These are phyloP conservation scores for Misgurnus mizolepis DNA, from an alignment of 2,113 vertebrate species.

Conservation along the genomic window DNA sequence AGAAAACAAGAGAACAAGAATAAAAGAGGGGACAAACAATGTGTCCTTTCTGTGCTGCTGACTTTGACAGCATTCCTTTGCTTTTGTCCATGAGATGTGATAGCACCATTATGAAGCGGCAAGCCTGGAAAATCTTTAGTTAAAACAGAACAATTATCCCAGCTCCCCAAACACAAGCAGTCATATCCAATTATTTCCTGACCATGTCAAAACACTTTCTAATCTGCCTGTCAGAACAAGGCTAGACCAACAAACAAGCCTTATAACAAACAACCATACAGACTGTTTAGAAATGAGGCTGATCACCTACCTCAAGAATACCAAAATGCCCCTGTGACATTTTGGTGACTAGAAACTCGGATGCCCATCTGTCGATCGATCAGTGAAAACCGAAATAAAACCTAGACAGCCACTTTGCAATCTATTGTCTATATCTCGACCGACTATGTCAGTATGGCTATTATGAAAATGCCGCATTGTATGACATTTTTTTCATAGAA, in stretches of 20 bases:
- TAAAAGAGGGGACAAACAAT: background rate
- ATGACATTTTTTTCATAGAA: too few species aligned
- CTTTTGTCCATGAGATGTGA: constrained; percentile 33
- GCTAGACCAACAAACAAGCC: background rate
- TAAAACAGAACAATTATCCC: constrained; percentile 52
- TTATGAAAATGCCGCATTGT: too few species aligned
- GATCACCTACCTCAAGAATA: too few species aligned
- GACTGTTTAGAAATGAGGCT: background rate
- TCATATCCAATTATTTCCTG: background rate
- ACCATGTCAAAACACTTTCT: background rate
- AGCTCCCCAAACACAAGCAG: constrained; percentile 34
- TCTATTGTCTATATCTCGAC: too few species aligned
- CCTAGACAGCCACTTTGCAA: too few species aligned
- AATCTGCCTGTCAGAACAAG: constrained; percentile 3
- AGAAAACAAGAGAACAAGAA: background rate
- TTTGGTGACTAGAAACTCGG: too few species aligned
- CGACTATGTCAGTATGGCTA: too few species aligned
- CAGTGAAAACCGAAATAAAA: too few species aligned
- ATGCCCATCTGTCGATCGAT: too few species aligned
- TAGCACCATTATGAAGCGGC: constrained; percentile 46
- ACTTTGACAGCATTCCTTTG: constrained; percentile 14
- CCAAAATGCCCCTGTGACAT: too few species aligned
- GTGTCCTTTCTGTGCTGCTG: constrained; percentile 4
- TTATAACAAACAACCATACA: background rate
- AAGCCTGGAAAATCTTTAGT: constrained; percentile 40